phyloP scores from a whole-genome alignment of 2,888 invertebrate genomes.

The Zele albiditarsus region DNA sequence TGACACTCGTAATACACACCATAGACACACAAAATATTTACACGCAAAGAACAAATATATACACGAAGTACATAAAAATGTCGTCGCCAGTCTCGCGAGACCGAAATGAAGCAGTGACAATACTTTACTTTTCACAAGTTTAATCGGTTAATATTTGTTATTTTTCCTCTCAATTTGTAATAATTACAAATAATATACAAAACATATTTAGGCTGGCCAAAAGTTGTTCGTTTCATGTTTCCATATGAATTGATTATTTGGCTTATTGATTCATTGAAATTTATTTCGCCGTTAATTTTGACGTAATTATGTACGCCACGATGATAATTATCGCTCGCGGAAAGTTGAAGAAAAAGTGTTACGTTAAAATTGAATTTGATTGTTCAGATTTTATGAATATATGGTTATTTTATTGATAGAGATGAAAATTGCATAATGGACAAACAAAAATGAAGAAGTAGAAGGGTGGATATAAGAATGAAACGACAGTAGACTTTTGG shows the following conservation, averaged over 20 bases:
- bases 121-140: neutral
- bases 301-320: neutral
- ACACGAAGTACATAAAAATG: conserved; percentile 28
- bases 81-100: conserved; percentile 26
- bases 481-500: neutral
- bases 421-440: neutral
- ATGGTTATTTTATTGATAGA: conserved; percentile 61
- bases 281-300: neutral
- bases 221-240: neutral
- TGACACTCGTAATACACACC: neutral
- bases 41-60: conserved; percentile 13
- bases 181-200: neutral
- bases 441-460: neutral
- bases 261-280: conserved; percentile 6
- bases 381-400: conserved; percentile 73
- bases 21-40: conserved; percentile 2
- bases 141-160: neutral
- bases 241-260: neutral
- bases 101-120: neutral
- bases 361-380: conserved; percentile 73
- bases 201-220: neutral
- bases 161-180: conserved; percentile 4
- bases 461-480: neutral
- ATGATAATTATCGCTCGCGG: conserved; percentile 6
- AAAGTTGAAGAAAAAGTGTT: conserved; percentile 52